These are phyloP conservation scores for Synergus japonicus DNA, from an alignment of 2,888 invertebrate genomes.

Conservation along the genomic window DNA sequence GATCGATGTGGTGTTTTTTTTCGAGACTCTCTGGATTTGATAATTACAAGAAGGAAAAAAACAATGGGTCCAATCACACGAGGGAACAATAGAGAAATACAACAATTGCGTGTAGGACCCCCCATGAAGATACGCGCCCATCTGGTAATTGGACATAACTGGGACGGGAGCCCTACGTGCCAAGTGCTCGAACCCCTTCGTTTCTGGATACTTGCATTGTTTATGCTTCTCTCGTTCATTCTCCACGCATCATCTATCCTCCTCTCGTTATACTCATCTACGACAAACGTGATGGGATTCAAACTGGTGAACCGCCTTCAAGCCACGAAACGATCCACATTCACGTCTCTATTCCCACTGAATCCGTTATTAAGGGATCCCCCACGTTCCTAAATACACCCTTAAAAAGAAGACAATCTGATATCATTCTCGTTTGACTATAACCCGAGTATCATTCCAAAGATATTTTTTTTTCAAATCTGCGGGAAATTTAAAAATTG, in stretches of 20 bases:
- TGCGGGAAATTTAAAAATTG: too few relatives aligned
- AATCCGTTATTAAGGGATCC: constrained; percentile 32
- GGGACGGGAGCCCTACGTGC: constrained; percentile 72
- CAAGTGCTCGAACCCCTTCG: constrained; percentile 74
- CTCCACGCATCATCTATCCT: constrained; percentile 55
- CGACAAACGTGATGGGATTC: constrained; percentile 40
- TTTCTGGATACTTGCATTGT: constrained; percentile 72
- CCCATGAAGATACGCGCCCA: constrained; percentile 75
- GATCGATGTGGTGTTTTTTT: constrained; percentile 8
- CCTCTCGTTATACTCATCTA: constrained; percentile 45
- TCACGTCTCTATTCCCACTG: constrained; percentile 9
- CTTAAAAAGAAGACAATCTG: constrained; percentile 16
- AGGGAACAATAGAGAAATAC: constrained; percentile 74
- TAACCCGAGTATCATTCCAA: too few relatives aligned
- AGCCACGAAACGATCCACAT: constrained; percentile 38
- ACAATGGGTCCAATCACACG: constrained; percentile 75
- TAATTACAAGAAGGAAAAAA: constrained; percentile 72
- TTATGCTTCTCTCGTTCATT: constrained; percentile 58
- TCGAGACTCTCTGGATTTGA: constrained; percentile 57
- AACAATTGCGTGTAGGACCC: constrained; percentile 76
- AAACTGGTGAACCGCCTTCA: constrained; percentile 34
- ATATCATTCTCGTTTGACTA: neutral
- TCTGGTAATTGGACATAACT: constrained; percentile 75
- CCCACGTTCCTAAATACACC: constrained; percentile 26
- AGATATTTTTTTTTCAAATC: too few relatives aligned